These are phyloP conservation scores for Nemurella pictetii DNA, from an alignment of 2,888 invertebrate genomes.

Conservation along the genomic window DNA sequence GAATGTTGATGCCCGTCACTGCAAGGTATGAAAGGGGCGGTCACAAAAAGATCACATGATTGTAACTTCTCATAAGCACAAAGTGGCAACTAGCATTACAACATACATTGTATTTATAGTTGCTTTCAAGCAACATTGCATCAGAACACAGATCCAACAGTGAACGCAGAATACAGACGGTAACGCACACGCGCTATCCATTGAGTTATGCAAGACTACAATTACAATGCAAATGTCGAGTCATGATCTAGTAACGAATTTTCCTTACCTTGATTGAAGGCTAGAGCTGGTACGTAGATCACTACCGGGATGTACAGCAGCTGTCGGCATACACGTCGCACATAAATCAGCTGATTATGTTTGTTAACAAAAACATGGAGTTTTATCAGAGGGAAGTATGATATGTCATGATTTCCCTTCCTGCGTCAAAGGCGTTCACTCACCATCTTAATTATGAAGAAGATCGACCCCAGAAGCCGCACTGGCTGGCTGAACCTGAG, in stretches of 20 bases:
- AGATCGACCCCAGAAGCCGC: constrained; percentile 66
- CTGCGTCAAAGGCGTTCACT: constrained; percentile 32
- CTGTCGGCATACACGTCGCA: constrained; percentile 45
- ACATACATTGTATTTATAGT: too few species aligned
- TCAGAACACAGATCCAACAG: too few species aligned
- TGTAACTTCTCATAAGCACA: too few species aligned
- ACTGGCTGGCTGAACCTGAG: constrained; percentile 70
- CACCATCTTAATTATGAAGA: constrained; percentile 72
- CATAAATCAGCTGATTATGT: background rate
- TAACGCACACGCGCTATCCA: too few species aligned
- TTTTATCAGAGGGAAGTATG: background rate
- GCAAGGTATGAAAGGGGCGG: background rate
- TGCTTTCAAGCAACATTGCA: too few species aligned
- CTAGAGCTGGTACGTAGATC: constrained; percentile 84
- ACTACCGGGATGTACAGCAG: constrained; percentile 80
- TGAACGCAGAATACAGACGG: too few species aligned
- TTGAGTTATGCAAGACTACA: too few species aligned
- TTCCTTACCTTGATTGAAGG: constrained; percentile 73
- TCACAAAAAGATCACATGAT: background rate
- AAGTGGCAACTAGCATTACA: too few species aligned
- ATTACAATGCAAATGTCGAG: too few species aligned
- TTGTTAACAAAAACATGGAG: background rate
- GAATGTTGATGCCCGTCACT: constrained; percentile 34
- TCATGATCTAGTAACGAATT: too few species aligned
- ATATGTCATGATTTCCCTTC: background rate